Base-by-base conservation (phyloP, 2,888 invertebrate species). In the Nipponacmea schrenckii region DNA sequence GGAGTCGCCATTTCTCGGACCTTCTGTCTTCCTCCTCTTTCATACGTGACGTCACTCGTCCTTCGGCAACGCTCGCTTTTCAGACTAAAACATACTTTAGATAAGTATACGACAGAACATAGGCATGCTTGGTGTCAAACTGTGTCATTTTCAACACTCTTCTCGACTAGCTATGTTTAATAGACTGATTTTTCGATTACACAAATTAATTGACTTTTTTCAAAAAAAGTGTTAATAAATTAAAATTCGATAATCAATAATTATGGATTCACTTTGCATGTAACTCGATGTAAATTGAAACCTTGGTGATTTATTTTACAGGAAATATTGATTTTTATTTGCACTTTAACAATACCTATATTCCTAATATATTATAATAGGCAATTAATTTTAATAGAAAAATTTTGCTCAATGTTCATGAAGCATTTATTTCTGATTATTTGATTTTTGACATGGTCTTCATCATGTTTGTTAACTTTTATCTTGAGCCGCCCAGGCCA, bases 31-130 rank as follows among this genome's bases (percentile, higher is more conserved):
- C 88, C 88, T 88, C 86, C 87, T 86, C 85, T 85, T 85, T 85
- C 84, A 85, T 85, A 85, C 81, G 85, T 88, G 88, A 88, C 88
- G 88, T 88, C 87, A 88, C 81, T 82, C 86, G 86, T 88, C 87
- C 86, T 87, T 88, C 86, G 85, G 83, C 82, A 80, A 82, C 81
- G 79, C 81, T 83, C 81, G 82, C 83, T 81, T 83, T 84, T 85
- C 83, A 84, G 80, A 81, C 81, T 79, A 81, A 83, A 77, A 78
- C 77, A 75, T 79, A 80, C 77, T 77, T 80, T 63, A 76, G 80
- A 78, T 80, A 77, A 76, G 80, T 68, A 77, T 78, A 71, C 76
- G 71, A 77, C 73, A 77, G 77, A 80, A 79, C 74, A 72, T 78
- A 77, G 77, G 75, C 80, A 73, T 82, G 78, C 80, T 75, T 69